Base-by-base conservation (phyloP, 2,888 invertebrate genomes). In the Flexamia atlantica region DNA sequence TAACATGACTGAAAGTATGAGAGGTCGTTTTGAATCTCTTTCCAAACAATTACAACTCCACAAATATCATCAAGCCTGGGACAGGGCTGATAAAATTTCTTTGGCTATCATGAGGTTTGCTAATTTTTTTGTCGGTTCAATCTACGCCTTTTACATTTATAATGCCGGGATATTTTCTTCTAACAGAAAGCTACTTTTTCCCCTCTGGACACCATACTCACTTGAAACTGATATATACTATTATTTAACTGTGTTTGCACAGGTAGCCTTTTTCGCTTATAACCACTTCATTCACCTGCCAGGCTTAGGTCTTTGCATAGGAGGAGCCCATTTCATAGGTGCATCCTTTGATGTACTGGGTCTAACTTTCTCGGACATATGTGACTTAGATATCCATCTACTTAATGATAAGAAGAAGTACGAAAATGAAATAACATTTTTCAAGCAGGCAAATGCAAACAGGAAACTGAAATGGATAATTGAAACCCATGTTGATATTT, bases 281-380 rank as follows among this genome's bases (percentile, higher is more conserved):
- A 40, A 76, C 28, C 40, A 28, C 46, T 76, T 76, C 12, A 46
- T 76, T 25, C 74, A 76, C 17, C 40, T 76, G 9, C 40, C 74
- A 28, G 74, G 74, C 3, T 46, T 36, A 10, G 74, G 74, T 12
- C 32, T 76, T 25, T 76, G 74, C 36, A 76, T 76, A 25, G 74
- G 74, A 42, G 74, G 74, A 28, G 42, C 74, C 14, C 74, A 76
- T 76, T 76, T 76, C 17, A 46, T 76, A n/a, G 74, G 74, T 7
- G 74, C 74, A 2, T 76, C 74, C n/a, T 76, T 76, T n/a, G 74
- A 76, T 7, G 74, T 76, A 12, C 12, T 76, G 7, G 46, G 46
- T n/a, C 36, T 40, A 1, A 25, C 25, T 4, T 76, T 76, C 17
- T 28, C 36, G 1, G 74, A 76, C 23, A 5, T 46, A 3, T 76